Base-by-base conservation (phyloP, 1,140 invertebrate species). In the Temnothorax longispinosus region DNA sequence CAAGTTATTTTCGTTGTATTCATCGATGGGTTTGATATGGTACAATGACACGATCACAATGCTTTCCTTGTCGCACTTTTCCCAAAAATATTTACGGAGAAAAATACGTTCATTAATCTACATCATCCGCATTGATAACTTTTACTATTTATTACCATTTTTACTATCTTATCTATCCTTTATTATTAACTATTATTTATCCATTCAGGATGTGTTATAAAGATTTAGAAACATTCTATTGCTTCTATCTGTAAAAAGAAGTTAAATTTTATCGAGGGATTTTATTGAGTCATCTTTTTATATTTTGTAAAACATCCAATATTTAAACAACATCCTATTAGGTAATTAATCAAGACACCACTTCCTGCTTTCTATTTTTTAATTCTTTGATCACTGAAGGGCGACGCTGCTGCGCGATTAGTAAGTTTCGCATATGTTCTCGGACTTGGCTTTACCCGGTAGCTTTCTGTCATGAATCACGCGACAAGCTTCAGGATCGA, bases 361-460 rank as follows among this genome's bases (percentile, higher is more conserved):
- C 21, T 69, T 50, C 2, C 2, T 15, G 27, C 21, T 52, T 32
- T 67, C n/a, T 62, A 7, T 21, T 15, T 21, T 81, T 58, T 27
- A n/a, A 32, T 72, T 41, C 21, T 71, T 71, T 35, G 64, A 64
- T 62, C 38, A 18, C 7, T 15, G 38, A 74, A 54, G 15, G 27
- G n/a, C 7, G n/a, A 52, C 7, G 2, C 10, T 58, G 8, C 18
- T 7, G 27, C 3, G 5, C 15, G 69, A 58, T 84, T 69, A 54
- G 15, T 6, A 54, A 50, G 38, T 76, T 44, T n/a, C 60, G 56
- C n/a, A 35, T 84, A 84, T 21, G 71, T 76, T 76, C 15, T 62
- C n/a, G 56, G 41, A 88, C 72, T 64, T 54, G 18, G 54, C 18
- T 86, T 64, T 78, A 78, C 77, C 72, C 64, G 72, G n/a, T 47